Conservation (phyloP, 2,888 invertebrate species). For the Isotomurus palustris region DNA sequence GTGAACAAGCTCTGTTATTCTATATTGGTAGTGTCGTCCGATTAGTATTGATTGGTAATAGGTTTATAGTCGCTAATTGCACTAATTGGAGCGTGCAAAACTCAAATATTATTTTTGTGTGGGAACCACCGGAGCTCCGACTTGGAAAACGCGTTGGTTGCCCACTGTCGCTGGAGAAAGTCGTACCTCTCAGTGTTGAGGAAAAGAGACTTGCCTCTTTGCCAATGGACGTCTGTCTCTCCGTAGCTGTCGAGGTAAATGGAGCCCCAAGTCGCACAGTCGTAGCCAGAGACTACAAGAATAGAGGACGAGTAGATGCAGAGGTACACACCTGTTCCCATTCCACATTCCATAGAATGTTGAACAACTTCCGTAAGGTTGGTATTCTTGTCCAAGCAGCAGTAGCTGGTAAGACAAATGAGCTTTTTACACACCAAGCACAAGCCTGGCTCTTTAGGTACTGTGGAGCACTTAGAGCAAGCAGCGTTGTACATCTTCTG, state of each 20-base stretch:
- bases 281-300: slow-evolving; percentile 26
- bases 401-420: slow-evolving; percentile 28
- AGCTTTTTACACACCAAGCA: slow-evolving; percentile 34
- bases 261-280: slow-evolving; percentile 36
- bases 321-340: slow-evolving; percentile 28
- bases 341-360: slow-evolving; percentile 30
- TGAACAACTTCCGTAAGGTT: slow-evolving; percentile 22
- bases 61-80: not conserved
- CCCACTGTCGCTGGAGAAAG: slow-evolving; percentile 33
- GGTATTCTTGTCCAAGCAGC: slow-evolving; percentile 26
- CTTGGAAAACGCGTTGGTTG: slow-evolving; percentile 27
- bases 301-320: slow-evolving; percentile 31
- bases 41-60: too few relatives aligned
- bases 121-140: slow-evolving; percentile 30
- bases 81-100: not conserved
- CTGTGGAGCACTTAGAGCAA: slow-evolving; percentile 27
- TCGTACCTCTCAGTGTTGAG: slow-evolving; percentile 33
- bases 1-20: too few relatives aligned
- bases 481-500: slow-evolving; percentile 24
- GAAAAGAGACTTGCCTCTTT: slow-evolving; percentile 34
- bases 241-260: slow-evolving; percentile 36
- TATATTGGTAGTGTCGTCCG: too few relatives aligned
- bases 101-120: slow-evolving; percentile 32
- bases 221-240: slow-evolving; percentile 35
- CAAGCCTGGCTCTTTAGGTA: slow-evolving; percentile 26